phyloP scores from a whole-genome alignment of 2,797 vertebrate genomes.

The Delichon dasypus region DNA sequence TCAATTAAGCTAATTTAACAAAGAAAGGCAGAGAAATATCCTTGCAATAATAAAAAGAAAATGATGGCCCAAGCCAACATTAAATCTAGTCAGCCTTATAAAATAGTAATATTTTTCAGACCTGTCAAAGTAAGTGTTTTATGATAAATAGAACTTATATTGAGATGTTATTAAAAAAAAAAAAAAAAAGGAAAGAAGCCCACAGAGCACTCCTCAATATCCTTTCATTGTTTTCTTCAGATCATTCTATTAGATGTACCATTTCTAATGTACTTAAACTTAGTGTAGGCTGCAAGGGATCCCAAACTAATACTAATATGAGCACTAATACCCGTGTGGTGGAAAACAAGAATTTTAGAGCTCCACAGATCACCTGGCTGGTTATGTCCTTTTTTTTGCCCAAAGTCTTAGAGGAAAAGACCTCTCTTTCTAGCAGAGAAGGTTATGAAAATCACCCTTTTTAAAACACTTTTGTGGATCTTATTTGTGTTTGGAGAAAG shows the following conservation, averaged over 20 bases:
- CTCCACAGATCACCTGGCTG: fast-evolving
- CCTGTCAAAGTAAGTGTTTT: not conserved
- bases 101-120: conserved; percentile 16
- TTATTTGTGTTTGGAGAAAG: not conserved
- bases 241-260: not conserved
- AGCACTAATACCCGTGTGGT: not conserved
- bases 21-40: conserved; percentile 32
- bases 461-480: not conserved
- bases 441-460: not conserved
- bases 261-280: not conserved
- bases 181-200: fast-evolving
- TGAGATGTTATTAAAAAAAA: not conserved
- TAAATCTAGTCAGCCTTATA: not conserved
- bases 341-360: not conserved
- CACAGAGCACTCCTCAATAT: not conserved
- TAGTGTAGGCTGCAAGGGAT: not conserved
- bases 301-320: too few species aligned
- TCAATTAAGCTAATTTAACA: conserved; percentile 17
- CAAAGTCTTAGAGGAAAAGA: not conserved
- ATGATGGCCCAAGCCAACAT: not conserved
- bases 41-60: conserved; percentile 10
- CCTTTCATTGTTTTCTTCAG: not conserved
- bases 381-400: not conserved
- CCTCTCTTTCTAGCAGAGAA: not conserved
- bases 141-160: not conserved